phyloP scores from a whole-genome alignment of 2,797 vertebrate species.

The Pogoniulus pusillus region DNA sequence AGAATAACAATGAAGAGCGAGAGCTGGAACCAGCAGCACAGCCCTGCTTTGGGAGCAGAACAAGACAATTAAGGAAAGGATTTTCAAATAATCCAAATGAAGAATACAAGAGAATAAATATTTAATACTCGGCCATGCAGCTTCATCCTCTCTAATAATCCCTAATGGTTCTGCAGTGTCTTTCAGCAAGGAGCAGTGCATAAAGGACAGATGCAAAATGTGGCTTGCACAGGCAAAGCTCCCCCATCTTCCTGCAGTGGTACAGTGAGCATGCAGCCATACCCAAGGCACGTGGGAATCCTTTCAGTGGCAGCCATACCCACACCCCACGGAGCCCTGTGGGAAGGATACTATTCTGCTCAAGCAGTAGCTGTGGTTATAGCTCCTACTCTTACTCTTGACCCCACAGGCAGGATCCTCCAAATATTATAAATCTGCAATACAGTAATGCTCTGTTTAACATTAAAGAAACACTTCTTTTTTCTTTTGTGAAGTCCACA shows the following conservation, averaged over 20 bases:
- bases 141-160: neutral
- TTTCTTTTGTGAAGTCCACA: no score
- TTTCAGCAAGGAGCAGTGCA: neutral
- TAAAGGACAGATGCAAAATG: neutral
- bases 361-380: neutral
- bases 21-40: neutral
- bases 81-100: slow-evolving; percentile 34
- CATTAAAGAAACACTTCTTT: no score
- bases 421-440: neutral
- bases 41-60: neutral
- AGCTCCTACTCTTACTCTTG: neutral
- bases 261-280: neutral
- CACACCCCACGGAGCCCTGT: neutral
- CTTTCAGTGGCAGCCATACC: neutral
- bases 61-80: slow-evolving; percentile 25
- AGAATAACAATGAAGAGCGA: neutral
- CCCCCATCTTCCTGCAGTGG: neutral
- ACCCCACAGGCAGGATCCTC: neutral
- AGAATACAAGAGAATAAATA: slow-evolving; percentile 41
- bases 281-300: neutral
- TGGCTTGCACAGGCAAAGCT: neutral
- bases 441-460: neutral
- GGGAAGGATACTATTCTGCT: neutral
- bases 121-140: neutral
- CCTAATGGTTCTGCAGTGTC: neutral